phyloP scores from a whole-genome alignment of 2,113 vertebrate species.

The Salminus brasiliensis region DNA sequence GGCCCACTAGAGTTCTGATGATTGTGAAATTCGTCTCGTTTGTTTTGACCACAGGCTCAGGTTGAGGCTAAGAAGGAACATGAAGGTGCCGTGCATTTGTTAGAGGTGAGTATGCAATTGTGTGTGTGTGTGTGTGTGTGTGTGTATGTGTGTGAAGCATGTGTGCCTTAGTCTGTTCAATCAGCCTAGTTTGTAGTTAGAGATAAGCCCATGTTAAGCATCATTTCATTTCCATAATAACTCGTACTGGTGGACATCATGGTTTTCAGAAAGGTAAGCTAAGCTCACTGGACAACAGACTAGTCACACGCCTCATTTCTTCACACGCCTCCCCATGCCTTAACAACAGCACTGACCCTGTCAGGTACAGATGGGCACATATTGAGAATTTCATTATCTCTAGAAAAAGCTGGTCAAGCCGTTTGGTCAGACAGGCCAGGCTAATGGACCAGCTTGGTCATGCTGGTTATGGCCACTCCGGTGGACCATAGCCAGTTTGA shows the following conservation, averaged over 20 bases:
- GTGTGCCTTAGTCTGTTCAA: slow-evolving; percentile 40
- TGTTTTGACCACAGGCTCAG: slow-evolving; percentile 86
- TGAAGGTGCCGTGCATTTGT: slow-evolving; percentile 93
- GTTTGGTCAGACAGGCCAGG: too few species aligned
- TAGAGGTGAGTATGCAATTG: slow-evolving; percentile 89
- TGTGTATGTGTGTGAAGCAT: slow-evolving; percentile 8
- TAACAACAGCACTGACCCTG: too few species aligned
- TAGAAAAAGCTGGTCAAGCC: too few species aligned
- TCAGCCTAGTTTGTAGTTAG: slow-evolving; percentile 7
- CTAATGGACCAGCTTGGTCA: too few species aligned
- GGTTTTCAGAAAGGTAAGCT: neutral
- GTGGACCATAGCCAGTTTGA: too few species aligned
- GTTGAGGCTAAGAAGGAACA: slow-evolving; percentile 98
- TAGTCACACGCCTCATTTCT: too few species aligned
- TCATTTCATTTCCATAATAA: slow-evolving; percentile 10
- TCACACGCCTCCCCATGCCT: too few species aligned
- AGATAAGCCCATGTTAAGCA: neutral
- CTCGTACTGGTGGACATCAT: slow-evolving; percentile 10
- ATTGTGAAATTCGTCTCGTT: neutral
- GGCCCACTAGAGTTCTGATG: too few species aligned
- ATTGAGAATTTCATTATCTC: too few species aligned
- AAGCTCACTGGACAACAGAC: too few species aligned
- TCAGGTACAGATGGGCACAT: too few species aligned
- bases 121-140: neutral
- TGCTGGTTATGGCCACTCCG: too few species aligned